phyloP scores from a whole-genome alignment of 2,113 vertebrate species.

The Tupaia chinensis region DNA sequence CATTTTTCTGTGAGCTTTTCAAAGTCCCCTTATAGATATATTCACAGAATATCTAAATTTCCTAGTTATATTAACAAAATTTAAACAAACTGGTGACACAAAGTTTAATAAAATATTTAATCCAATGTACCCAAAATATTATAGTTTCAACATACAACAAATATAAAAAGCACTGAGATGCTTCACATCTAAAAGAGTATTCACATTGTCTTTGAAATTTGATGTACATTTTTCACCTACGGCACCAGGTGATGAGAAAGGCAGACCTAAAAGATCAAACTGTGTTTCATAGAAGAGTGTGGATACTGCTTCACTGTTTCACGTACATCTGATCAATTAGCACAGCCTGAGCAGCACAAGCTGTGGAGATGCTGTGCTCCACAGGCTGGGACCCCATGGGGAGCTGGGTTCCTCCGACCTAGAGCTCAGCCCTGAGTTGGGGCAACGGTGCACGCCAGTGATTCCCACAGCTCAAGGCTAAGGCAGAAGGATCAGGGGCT shows the following conservation, averaged over 20 bases:
- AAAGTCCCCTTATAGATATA: not conserved
- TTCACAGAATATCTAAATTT: slow-evolving; percentile 14
- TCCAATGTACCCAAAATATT: not conserved
- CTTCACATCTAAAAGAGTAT: not conserved
- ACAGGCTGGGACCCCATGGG: no score
- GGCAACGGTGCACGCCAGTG: no score
- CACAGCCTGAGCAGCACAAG: no score
- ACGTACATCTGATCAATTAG: not conserved
- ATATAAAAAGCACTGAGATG: not conserved
- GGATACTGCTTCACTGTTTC: not conserved
- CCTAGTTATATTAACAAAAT: slow-evolving; percentile 43
- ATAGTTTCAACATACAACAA: not conserved
- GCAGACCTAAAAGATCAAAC: not conserved
- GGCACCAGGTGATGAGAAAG: not conserved
- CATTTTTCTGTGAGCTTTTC: no score
- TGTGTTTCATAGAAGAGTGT: not conserved
- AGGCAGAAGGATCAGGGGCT: no score
- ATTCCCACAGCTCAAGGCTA: no score
- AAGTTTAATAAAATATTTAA: slow-evolving; percentile 11
- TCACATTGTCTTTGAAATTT: not conserved
- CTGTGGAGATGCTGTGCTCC: no score
- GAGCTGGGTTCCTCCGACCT: no score
- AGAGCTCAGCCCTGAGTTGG: no score
- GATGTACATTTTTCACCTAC: not conserved
- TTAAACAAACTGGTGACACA: slow-evolving; percentile 22